Evolutionary conservation across 2,113 vertebrate species (phyloP).

Genomic region (Plotosus lineatus): DNA sequence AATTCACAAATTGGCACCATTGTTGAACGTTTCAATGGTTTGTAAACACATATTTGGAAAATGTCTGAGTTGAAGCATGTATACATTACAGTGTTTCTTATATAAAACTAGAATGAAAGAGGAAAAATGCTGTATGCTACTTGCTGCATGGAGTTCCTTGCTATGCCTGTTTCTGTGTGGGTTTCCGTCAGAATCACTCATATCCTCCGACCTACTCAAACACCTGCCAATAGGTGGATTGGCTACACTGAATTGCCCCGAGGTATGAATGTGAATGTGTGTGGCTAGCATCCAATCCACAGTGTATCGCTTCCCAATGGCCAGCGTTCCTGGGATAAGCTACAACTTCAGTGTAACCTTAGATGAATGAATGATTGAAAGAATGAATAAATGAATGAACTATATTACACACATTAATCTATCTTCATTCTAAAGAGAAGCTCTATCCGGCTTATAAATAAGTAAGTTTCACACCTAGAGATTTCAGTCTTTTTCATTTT

Average conservation of each 20-base stretch:
- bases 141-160: neutral
- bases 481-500: slow-evolving; percentile 57
- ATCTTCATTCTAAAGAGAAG: neutral
- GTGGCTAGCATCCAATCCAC: neutral
- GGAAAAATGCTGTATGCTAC: neutral
- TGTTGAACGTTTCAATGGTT: neutral
- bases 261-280: slow-evolving; percentile 2
- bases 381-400: neutral
- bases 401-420: neutral
- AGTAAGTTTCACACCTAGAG: slow-evolving; percentile 52
- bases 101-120: neutral
- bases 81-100: neutral
- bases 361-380: neutral
- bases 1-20: neutral
- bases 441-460: slow-evolving; percentile 8
- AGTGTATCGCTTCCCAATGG: neutral
- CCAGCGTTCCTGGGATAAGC: neutral
- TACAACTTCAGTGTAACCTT: neutral
- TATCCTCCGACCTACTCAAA: neutral
- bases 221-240: neutral
- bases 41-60: neutral
- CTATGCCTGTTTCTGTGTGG: neutral
- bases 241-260: neutral
- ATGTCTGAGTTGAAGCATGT: neutral
- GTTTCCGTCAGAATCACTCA: neutral